Evolutionary conservation across 2,113 vertebrate species (phyloP).

Genomic region (Turnix velox): DNA sequence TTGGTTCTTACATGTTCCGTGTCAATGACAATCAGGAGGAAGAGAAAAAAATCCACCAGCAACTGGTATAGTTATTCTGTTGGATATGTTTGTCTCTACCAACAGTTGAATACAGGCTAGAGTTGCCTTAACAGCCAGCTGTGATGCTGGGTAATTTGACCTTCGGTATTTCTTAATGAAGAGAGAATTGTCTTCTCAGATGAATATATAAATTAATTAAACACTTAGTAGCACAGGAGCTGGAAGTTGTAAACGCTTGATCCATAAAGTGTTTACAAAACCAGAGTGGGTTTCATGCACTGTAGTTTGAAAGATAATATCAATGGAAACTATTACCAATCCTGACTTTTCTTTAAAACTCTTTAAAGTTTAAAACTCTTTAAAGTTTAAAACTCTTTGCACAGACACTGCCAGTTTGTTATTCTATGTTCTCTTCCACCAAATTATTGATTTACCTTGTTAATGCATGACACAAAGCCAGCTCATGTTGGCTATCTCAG

Average conservation of each 20-base stretch:
- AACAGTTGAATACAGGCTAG: neutral
- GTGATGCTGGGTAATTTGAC: neutral
- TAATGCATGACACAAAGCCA: neutral
- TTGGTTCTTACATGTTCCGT: neutral
- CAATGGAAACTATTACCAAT: neutral
- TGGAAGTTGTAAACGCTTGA: neutral
- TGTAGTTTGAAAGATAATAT: neutral
- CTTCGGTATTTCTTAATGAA: neutral
- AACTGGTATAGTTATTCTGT: rapidly evolving
- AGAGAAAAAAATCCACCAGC: neutral
- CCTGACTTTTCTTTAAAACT: neutral
- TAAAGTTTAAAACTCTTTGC: neutral
- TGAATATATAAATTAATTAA: neutral
- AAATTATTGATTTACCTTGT: neutral
- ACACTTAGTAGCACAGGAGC: neutral
- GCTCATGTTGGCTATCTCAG: neutral
- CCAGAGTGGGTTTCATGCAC: neutral
- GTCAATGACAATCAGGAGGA: neutral
- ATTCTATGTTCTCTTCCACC: neutral
- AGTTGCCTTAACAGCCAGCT: neutral
- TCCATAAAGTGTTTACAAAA: neutral
- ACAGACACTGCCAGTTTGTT: neutral
- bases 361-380: neutral
- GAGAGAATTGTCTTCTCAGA: neutral
- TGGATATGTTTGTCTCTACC: neutral